Conservation (phyloP, 2,888 invertebrate genomes). For the Agonopterix subpropinquella region DNA sequence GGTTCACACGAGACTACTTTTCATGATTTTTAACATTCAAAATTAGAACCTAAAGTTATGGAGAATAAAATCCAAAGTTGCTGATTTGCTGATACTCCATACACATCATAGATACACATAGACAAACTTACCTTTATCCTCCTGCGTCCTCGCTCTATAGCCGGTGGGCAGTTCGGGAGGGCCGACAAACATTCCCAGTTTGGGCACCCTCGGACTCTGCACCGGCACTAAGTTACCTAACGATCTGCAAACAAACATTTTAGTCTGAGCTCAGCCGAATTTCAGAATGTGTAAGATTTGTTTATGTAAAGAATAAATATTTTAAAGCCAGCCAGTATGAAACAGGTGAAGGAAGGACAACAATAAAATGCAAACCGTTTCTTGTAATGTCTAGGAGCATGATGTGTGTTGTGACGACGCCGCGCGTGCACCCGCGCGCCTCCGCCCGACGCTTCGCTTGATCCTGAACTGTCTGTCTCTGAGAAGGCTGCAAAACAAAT, state of each 20-base stretch:
- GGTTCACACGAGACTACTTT: too few relatives aligned
- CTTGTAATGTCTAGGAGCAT: conserved; percentile 62
- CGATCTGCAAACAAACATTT: conserved; percentile 33
- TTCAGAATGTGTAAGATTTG: too few relatives aligned
- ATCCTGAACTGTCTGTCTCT: conserved; percentile 94
- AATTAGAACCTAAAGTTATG: too few relatives aligned
- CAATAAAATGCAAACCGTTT: conserved; percentile 47
- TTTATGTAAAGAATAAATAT: too few relatives aligned
- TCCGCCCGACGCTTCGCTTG: conserved; percentile 77
- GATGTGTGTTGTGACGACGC: conserved; percentile 41
- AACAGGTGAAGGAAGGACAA: too few relatives aligned
- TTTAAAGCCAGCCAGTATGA: too few relatives aligned
- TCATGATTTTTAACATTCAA: too few relatives aligned
- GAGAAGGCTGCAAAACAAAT: conserved; percentile 78
- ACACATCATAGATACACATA: too few relatives aligned
- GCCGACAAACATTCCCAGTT: conserved; percentile 80
- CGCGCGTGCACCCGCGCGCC: conserved; percentile 30
- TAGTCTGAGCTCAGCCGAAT: too few relatives aligned
- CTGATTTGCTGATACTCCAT: too few relatives aligned
- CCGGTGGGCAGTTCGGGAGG: conserved; percentile 79
- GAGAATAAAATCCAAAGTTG: too few relatives aligned
- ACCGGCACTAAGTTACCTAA: conserved; percentile 80
- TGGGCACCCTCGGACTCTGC: conserved; percentile 88
- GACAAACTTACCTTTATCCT: conserved; percentile 56
- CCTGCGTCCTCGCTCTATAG: conserved; percentile 63